phyloP scores from a whole-genome alignment of 1,140 invertebrate genomes.

The Megalonaias nervosa region DNA sequence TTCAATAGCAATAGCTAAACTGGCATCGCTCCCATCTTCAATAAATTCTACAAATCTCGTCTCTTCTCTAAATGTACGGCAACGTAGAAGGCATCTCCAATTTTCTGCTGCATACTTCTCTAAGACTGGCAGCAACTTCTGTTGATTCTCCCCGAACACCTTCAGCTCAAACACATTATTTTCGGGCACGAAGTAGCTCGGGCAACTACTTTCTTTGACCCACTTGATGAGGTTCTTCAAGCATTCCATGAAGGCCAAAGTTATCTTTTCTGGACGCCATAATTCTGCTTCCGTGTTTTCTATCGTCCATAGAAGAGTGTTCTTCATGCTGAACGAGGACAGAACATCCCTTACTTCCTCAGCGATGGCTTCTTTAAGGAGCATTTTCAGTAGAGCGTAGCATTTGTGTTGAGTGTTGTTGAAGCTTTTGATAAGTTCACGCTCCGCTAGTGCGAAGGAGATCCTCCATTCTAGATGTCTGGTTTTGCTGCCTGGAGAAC shows the following conservation, averaged over 20 bases:
- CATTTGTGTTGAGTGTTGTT: constrained; percentile 20
- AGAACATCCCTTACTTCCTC: background rate
- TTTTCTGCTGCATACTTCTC: background rate
- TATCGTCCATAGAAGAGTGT: constrained; percentile 15
- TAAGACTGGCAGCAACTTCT: background rate
- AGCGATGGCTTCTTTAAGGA: constrained; percentile 4
- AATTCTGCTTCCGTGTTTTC: constrained; percentile 3
- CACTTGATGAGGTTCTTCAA: background rate
- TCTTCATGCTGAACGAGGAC: constrained; percentile 20
- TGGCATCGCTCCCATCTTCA: background rate
- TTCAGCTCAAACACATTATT: constrained; percentile 7
- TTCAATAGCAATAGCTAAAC: too few relatives aligned
- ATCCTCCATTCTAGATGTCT: constrained; percentile 19
- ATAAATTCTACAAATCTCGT: background rate
- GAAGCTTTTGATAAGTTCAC: background rate
- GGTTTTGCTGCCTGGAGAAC: constrained; percentile 1
- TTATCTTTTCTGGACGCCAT: constrained; percentile 4
- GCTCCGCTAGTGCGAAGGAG: constrained; percentile 11
- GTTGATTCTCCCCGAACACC: background rate
- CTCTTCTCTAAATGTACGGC: constrained; percentile 1
- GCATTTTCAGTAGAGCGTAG: constrained; percentile 13
- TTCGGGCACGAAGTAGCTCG: constrained; percentile 6
- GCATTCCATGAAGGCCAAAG: constrained; percentile 1
- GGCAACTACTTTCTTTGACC: background rate
- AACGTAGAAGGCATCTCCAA: constrained; percentile 12